Evolutionary conservation across 2,888 invertebrate species (phyloP).

Genomic region (Mechanitis messenoides): DNA sequence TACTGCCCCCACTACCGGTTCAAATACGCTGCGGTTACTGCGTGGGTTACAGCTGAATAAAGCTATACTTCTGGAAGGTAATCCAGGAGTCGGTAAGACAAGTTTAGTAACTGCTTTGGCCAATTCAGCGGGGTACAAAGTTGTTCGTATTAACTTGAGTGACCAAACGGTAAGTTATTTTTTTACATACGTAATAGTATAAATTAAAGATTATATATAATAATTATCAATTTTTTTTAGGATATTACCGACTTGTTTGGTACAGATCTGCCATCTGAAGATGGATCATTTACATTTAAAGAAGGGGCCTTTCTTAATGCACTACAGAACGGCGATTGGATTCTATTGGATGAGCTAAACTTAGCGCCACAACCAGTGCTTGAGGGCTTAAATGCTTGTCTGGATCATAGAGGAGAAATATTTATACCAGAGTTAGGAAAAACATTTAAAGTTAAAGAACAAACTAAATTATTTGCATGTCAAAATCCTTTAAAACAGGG

Average conservation of each 20-base stretch:
- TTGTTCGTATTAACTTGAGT: constrained; percentile 96
- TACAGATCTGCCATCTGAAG: constrained; percentile 96
- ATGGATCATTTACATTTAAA: constrained; percentile 95
- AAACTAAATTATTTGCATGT: constrained; percentile 95
- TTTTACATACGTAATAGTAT: constrained; percentile 6
- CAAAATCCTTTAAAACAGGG: constrained; percentile 98
- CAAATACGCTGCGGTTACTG: constrained; percentile 89
- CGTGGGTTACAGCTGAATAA: constrained; percentile 93
- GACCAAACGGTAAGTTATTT: constrained; percentile 91
- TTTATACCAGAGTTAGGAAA: constrained; percentile 95
- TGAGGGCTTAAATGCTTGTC: constrained; percentile 98
- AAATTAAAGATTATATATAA: constrained; percentile 5
- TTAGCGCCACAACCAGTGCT: constrained; percentile 98
- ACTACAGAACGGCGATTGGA: constrained; percentile 95
- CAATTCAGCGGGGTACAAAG: constrained; percentile 85
- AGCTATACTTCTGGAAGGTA: constrained; percentile 96
- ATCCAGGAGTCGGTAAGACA: constrained; percentile 99
- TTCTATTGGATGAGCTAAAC: constrained; percentile 97
- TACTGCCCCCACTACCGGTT: constrained; percentile 85
- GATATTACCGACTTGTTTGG: constrained; percentile 99
- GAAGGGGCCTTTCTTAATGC: constrained; percentile 97
- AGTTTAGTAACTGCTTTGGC: constrained; percentile 95
- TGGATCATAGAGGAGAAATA: constrained; percentile 97
- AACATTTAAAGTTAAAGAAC: constrained; percentile 85
- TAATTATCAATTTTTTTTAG: constrained; percentile 51